Percentiles rank a stretch among this genome's conserved stretches.
phyloP scores from a whole-genome alignment of 2,888 invertebrate genomes.

The Hemicrepidius hirtus region DNA sequence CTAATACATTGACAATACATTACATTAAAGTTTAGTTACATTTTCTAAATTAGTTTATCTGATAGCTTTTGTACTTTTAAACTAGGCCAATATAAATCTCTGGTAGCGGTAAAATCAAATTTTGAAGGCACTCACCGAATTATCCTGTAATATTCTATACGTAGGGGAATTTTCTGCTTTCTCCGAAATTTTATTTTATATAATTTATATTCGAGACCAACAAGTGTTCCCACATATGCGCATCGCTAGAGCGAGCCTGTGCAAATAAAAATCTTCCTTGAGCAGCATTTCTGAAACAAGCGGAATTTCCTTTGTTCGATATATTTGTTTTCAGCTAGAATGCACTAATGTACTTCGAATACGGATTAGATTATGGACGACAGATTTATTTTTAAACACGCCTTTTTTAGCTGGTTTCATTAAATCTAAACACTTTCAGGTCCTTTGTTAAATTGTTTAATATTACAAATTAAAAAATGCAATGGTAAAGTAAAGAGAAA shows the following conservation, averaged over 20 bases:
- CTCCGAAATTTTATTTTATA: constrained; percentile 32
- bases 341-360: constrained; percentile 4
- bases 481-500: too few species aligned
- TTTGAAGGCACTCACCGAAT: constrained; percentile 12
- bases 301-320: constrained; percentile 26
- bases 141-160: constrained; percentile 20
- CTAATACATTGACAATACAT: too few species aligned
- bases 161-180: constrained; percentile 16
- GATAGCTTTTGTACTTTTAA: neutral
- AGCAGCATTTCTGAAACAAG: constrained; percentile 17
- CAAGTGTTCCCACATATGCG: constrained; percentile 41
- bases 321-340: constrained; percentile 10
- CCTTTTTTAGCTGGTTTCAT: too few species aligned
- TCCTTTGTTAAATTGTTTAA: too few species aligned
- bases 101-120: constrained; percentile 7
- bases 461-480: too few species aligned
- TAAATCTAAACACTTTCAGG: neutral
- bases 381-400: neutral
- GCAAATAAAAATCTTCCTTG: constrained; percentile 37
- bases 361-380: constrained; percentile 14
- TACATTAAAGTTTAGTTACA: too few species aligned
- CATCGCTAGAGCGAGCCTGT: constrained; percentile 10
- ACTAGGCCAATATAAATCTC: neutral
- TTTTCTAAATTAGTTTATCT: too few species aligned
- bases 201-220: constrained; percentile 45